phyloP scores from a whole-genome alignment of 2,888 invertebrate species.

The Temnothorax rugatulus region DNA sequence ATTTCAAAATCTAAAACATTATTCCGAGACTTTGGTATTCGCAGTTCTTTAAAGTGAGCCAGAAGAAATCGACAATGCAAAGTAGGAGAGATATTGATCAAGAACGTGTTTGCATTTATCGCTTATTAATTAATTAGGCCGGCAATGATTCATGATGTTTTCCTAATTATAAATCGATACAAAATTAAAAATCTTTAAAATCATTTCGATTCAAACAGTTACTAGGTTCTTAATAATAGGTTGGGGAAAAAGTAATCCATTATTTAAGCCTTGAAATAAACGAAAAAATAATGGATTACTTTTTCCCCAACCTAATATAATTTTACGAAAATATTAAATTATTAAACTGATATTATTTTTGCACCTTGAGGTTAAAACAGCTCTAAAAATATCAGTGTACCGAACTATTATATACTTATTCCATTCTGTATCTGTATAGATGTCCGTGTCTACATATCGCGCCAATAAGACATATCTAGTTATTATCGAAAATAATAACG shows the following conservation, averaged over 20 bases:
- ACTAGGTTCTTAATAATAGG: not conserved
- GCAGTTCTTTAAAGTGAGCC: not conserved
- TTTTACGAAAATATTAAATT: not conserved
- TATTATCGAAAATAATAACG: slow-evolving; percentile 7
- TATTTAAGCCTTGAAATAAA: too few species aligned
- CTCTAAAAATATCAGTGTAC: not conserved
- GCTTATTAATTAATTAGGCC: not conserved
- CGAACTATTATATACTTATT: not conserved
- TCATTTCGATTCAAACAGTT: not conserved
- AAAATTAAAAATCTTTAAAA: not conserved
- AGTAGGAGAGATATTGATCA: not conserved
- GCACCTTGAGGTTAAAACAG: not conserved
- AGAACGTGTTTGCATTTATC: not conserved
- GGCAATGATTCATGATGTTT: not conserved
- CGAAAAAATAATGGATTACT: too few species aligned
- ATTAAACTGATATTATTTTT: not conserved
- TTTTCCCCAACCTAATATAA: too few species aligned
- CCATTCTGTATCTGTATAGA: not conserved
- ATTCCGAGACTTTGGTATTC: not conserved
- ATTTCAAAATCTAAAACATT: not conserved
- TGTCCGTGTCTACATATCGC: not conserved
- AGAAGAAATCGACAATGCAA: not conserved
- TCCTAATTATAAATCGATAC: not conserved
- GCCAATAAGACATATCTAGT: not conserved
- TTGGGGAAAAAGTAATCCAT: too few species aligned